Percentiles rank a stretch among this genome's conserved stretches.
phyloP scores from a whole-genome alignment of 2,797 vertebrate species.

The Phoebastria nigripes region DNA sequence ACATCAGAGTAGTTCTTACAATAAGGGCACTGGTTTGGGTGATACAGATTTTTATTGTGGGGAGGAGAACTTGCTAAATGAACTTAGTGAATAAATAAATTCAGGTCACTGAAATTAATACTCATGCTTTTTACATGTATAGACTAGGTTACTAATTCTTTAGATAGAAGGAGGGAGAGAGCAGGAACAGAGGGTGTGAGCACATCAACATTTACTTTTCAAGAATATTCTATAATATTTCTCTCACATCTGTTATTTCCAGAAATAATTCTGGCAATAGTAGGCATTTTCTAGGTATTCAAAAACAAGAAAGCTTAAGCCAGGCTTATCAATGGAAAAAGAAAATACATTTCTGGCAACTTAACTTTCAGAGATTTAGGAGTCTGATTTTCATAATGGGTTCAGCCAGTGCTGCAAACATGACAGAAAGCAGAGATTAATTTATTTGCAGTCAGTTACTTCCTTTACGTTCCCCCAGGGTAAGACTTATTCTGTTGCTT shows the following conservation, averaged over 20 bases:
- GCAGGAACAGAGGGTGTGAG: background rate
- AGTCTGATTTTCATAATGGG: background rate
- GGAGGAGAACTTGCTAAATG: background rate
- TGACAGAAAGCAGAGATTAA: background rate
- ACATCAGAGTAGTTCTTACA: background rate
- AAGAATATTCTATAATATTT: background rate
- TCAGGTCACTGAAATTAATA: background rate
- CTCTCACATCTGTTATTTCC: background rate
- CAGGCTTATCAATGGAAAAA: background rate
- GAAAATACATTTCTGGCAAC: background rate
- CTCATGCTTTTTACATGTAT: background rate
- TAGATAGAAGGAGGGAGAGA: background rate
- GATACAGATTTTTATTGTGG: background rate
- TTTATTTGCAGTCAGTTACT: background rate
- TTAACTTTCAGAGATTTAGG: background rate
- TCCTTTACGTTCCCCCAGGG: background rate
- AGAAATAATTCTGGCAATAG: background rate
- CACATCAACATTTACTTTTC: background rate
- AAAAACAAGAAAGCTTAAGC: background rate
- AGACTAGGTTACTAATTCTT: background rate
- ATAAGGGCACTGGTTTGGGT: background rate
- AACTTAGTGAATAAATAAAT: background rate
- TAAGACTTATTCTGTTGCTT: background rate
- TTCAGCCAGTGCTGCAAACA: background rate
- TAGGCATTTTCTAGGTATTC: background rate